Percentiles rank a stretch among this genome's conserved stretches.
These are phyloP conservation scores for Ganaspis brasiliensis DNA, from an alignment of 2,888 invertebrate genomes.

Conservation along the genomic window DNA sequence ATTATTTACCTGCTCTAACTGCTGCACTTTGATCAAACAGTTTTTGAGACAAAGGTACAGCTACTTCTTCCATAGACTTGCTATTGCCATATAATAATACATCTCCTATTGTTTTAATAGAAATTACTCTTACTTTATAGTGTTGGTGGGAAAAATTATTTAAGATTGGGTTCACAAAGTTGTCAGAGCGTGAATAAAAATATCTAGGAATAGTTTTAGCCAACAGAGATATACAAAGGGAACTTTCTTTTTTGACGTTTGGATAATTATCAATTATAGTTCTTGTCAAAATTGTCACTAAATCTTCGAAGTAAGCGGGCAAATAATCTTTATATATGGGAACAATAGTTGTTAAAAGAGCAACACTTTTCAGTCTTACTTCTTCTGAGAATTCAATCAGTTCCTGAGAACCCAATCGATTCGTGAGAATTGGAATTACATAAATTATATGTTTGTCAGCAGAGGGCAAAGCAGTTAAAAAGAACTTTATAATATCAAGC, in stretches of 20 bases:
- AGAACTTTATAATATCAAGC: conserved; percentile 82
- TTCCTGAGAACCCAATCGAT: conserved; percentile 90
- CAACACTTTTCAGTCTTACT: conserved; percentile 87
- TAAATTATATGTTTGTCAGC: conserved; percentile 89
- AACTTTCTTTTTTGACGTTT: conserved; percentile 90
- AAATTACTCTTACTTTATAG: conserved; percentile 88
- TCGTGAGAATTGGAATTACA: conserved; percentile 88
- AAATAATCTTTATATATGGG: conserved; percentile 84
- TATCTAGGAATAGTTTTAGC: conserved; percentile 85
- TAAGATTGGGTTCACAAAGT: conserved; percentile 88
- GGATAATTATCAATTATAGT: conserved; percentile 90
- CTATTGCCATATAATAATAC: conserved; percentile 83
- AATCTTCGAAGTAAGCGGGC: conserved; percentile 88
- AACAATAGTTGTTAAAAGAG: conserved; percentile 86
- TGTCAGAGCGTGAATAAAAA: conserved; percentile 89
- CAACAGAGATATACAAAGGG: conserved; percentile 86
- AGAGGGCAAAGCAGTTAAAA: conserved; percentile 83
- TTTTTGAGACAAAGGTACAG: conserved; percentile 91
- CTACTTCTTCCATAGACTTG: conserved; percentile 87
- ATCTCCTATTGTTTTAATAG: conserved; percentile 87
- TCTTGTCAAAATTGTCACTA: conserved; percentile 87
- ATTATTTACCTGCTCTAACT: conserved; percentile 83
- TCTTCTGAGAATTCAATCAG: conserved; percentile 90
- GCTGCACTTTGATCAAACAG: conserved; percentile 91
- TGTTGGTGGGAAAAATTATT: conserved; percentile 91